Conservation (phyloP, 1,140 invertebrate genomes). For the Leptoteleia sp. region DNA sequence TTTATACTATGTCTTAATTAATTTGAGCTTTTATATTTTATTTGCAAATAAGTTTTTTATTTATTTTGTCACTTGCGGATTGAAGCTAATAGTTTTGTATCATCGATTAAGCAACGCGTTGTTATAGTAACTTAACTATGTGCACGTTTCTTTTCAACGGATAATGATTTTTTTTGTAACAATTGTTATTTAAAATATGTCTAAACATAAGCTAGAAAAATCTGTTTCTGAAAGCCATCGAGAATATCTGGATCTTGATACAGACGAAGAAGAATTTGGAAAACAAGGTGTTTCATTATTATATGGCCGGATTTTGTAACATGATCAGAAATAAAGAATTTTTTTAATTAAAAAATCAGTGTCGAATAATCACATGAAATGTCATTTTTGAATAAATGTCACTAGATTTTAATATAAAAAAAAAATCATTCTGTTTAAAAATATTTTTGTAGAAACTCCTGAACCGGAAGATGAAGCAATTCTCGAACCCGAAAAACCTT, state of each 20-base stretch:
- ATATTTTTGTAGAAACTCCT: slow-evolving; percentile 69
- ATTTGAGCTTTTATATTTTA: too few species aligned
- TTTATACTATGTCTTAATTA: too few species aligned
- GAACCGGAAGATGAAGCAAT: slow-evolving; percentile 72
- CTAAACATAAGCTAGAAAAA: slow-evolving; percentile 67
- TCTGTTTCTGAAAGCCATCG: slow-evolving; percentile 64
- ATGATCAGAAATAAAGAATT: too few species aligned
- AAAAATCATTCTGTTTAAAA: slow-evolving; percentile 2
- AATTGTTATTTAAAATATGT: slow-evolving; percentile 28
- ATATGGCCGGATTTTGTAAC: too few species aligned
- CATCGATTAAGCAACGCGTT: slow-evolving; percentile 7
- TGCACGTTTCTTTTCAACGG: too few species aligned
- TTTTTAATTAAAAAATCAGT: too few species aligned
- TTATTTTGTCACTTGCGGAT: too few species aligned
- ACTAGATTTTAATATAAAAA: too few species aligned
- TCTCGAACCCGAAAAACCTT: slow-evolving; percentile 80
- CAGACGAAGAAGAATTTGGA: slow-evolving; percentile 78
- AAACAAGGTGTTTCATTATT: slow-evolving; percentile 77
- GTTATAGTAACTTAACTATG: slow-evolving; percentile 7
- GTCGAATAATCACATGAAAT: neutral
- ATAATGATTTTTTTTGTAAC: neutral
- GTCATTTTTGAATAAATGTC: too few species aligned
- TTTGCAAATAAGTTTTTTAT: too few species aligned
- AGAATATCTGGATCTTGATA: slow-evolving; percentile 79
- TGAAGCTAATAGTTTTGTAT: neutral